These are phyloP conservation scores for Caenorhabditis brenneri DNA, from an alignment of 1,140 invertebrate species.

Conservation along the genomic window DNA sequence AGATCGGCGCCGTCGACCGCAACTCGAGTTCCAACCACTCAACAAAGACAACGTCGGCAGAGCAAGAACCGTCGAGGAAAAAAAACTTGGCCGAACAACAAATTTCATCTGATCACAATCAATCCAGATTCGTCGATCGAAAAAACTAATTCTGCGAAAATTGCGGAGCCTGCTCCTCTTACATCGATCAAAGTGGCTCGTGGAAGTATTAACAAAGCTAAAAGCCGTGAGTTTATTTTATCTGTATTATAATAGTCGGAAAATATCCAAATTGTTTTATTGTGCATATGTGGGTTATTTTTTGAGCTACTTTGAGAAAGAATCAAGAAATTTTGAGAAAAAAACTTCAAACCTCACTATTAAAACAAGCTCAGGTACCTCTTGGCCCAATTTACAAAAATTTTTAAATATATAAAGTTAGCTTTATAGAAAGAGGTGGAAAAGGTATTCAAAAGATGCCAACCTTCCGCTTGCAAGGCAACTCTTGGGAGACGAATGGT, in stretches of 20 bases:
- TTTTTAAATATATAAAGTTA: background rate
- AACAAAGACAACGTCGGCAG: background rate
- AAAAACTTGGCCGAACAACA: background rate
- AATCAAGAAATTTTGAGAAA: too few relatives aligned
- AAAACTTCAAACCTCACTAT: too few relatives aligned
- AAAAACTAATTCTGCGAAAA: background rate
- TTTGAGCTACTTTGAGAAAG: too few relatives aligned
- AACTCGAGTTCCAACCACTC: background rate
- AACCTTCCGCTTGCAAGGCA: background rate
- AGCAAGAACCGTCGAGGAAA: background rate
- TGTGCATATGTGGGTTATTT: too few relatives aligned
- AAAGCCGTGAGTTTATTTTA: background rate
- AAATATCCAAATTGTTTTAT: too few relatives aligned
- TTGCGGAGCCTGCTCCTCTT: background rate
- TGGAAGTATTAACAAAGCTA: background rate
- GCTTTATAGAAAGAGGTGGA: background rate
- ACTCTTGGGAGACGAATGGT: background rate
- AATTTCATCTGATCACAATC: conserved; percentile 16
- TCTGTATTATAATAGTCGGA: too few relatives aligned
- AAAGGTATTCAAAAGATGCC: background rate
- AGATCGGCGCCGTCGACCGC: background rate
- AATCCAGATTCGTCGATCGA: background rate
- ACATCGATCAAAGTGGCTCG: conserved; percentile 13
- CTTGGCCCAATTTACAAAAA: too few relatives aligned
- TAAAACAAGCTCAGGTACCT: too few relatives aligned